These are phyloP conservation scores for Microchirus variegatus DNA, from an alignment of 2,797 vertebrate genomes.

Conservation along the genomic window DNA sequence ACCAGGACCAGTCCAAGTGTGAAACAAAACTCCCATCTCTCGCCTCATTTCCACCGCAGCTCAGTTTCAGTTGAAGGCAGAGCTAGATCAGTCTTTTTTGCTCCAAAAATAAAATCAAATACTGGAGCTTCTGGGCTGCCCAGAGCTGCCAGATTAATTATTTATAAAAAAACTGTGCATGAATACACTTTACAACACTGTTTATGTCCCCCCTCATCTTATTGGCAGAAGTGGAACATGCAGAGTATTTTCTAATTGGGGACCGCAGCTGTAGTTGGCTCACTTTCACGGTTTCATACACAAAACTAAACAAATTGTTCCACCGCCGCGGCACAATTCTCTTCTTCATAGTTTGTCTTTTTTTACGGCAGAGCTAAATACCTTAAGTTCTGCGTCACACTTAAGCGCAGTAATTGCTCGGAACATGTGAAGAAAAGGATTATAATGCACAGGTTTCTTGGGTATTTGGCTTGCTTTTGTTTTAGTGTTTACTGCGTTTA, in stretches of 20 bases:
- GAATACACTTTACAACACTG: no score
- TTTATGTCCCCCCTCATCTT: background rate
- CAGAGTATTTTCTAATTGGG: background rate
- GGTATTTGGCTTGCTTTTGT: background rate
- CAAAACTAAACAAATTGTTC: background rate
- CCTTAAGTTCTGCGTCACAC: conserved; percentile 4
- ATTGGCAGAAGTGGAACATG: background rate
- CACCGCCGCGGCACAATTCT: background rate
- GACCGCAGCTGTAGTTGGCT: background rate
- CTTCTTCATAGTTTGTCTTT: background rate
- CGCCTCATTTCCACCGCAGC: conserved; percentile 7
- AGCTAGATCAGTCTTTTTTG: background rate
- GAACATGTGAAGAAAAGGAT: conserved; percentile 5
- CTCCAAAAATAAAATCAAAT: no score
- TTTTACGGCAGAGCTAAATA: conserved; percentile 3
- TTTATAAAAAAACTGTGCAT: no score
- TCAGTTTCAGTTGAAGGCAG: background rate
- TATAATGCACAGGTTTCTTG: conserved; percentile 16
- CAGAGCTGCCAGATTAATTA: no score
- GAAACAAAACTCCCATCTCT: conserved; percentile 38
- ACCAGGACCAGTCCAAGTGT: conserved; percentile 60
- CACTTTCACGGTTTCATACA: conserved; percentile 2
- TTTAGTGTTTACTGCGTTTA: conserved; percentile 9
- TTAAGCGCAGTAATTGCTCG: conserved; percentile 9
- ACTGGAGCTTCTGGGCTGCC: no score